A percentile compares a stretch with the other conserved stretches of the same genome.
phyloP scores from a whole-genome alignment of 2,113 vertebrate species.

The Steatornis caripensis region DNA sequence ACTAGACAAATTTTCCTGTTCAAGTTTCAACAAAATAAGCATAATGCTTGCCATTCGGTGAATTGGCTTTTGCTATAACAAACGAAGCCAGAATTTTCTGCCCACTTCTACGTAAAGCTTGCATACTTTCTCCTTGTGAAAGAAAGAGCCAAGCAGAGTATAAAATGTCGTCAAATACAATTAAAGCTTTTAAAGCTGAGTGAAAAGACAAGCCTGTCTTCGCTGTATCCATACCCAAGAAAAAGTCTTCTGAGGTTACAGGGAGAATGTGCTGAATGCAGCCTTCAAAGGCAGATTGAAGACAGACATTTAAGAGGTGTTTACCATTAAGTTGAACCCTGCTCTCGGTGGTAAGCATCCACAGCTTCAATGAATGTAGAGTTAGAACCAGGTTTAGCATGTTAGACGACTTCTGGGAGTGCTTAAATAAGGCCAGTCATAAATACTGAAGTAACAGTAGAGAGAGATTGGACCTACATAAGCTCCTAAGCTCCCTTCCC shows the following conservation, averaged over 20 bases:
- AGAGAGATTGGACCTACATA: neutral
- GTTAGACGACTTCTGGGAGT: neutral
- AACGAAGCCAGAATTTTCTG: slow-evolving; percentile 1
- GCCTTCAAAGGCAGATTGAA: neutral
- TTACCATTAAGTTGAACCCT: neutral
- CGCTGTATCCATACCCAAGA: neutral
- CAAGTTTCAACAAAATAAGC: neutral
- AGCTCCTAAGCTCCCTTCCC: neutral
- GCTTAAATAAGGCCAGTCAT: neutral
- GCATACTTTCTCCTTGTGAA: neutral
- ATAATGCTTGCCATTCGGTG: neutral
- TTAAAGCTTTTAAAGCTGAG: neutral
- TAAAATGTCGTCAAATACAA: neutral
- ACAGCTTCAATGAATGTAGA: neutral
- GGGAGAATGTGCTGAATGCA: neutral
- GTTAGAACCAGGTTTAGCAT: neutral
- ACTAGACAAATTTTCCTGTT: neutral
- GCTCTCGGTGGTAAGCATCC: neutral
- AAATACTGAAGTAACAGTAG: neutral
- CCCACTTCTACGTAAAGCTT: neutral
- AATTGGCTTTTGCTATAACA: neutral
- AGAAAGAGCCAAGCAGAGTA: neutral
- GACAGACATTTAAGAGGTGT: neutral
- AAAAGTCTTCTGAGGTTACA: neutral
- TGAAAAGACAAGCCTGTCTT: neutral